Evolutionary conservation across 1,140 invertebrate species (phyloP).

Genomic region (Spodoptera litura): DNA sequence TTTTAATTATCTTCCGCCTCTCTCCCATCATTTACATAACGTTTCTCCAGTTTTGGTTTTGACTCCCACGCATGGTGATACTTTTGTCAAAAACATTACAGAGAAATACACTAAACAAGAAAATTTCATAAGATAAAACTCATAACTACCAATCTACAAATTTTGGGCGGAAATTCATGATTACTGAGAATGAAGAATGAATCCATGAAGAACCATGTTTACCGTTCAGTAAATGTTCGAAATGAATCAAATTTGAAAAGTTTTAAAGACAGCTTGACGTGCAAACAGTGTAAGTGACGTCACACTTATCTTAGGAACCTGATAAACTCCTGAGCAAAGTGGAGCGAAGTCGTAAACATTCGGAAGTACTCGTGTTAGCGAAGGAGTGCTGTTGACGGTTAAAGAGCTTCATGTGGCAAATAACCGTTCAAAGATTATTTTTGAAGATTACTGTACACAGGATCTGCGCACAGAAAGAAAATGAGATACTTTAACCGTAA

Average conservation of each 20-base stretch:
- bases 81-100: too few species aligned
- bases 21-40: too few species aligned
- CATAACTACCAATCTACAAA: too few species aligned
- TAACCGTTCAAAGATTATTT: not conserved
- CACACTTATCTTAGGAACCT: not conserved
- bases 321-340: conserved; percentile 6
- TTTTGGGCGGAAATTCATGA: too few species aligned
- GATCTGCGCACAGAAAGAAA: too few species aligned
- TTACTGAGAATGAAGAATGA: too few species aligned
- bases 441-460: not conserved
- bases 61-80: too few species aligned
- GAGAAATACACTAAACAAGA: not conserved
- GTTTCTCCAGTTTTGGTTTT: too few species aligned
- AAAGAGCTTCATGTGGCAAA: not conserved
- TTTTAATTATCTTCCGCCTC: too few species aligned
- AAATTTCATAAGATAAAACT: not conserved
- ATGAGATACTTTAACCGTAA: too few species aligned
- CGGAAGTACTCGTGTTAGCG: not conserved
- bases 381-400: conserved; percentile 7
- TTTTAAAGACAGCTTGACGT: not conserved
- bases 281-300: conserved; percentile 10
- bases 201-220: not conserved
- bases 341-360: conserved; percentile 24
- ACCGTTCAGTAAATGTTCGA: not conserved
- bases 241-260: not conserved